A percentile compares a stretch with the other conserved stretches of the same genome.
phyloP scores from a whole-genome alignment of 2,888 invertebrate species.

The Leptopilina syphax region DNA sequence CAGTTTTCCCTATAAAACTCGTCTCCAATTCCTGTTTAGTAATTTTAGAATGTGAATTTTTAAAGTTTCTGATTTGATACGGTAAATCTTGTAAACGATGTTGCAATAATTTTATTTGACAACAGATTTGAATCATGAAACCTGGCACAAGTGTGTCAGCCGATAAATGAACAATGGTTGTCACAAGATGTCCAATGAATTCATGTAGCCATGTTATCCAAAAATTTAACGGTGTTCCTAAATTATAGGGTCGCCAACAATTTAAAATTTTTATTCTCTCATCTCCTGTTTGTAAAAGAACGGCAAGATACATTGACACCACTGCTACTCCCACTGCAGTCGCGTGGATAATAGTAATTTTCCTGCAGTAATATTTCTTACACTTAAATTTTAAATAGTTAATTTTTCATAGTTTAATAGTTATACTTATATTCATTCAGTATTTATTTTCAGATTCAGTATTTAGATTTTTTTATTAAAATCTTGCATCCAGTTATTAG shows the following conservation, averaged over 20 bases:
- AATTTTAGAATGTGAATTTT: neutral
- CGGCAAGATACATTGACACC: neutral
- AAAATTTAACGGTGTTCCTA: neutral
- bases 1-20: neutral
- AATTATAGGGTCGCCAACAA: neutral
- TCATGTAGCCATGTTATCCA: neutral
- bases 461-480: too few relatives aligned
- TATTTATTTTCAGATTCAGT: too few relatives aligned
- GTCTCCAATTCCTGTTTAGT: neutral
- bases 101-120: neutral
- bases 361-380: neutral
- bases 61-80: neutral
- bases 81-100: neutral
- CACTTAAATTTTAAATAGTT: too few relatives aligned
- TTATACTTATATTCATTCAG: too few relatives aligned
- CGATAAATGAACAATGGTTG: neutral
- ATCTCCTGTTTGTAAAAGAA: neutral
- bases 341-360: neutral
- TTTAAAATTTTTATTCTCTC: slow-evolving; percentile 4
- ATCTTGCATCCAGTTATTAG: too few relatives aligned
- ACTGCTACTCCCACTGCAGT: neutral
- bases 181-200: neutral
- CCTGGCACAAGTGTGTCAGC: slow-evolving; percentile 10
- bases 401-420: too few relatives aligned
- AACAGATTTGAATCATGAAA: neutral